Conservation (phyloP, 2,888 invertebrate genomes). For the Spicauda simplicius region DNA sequence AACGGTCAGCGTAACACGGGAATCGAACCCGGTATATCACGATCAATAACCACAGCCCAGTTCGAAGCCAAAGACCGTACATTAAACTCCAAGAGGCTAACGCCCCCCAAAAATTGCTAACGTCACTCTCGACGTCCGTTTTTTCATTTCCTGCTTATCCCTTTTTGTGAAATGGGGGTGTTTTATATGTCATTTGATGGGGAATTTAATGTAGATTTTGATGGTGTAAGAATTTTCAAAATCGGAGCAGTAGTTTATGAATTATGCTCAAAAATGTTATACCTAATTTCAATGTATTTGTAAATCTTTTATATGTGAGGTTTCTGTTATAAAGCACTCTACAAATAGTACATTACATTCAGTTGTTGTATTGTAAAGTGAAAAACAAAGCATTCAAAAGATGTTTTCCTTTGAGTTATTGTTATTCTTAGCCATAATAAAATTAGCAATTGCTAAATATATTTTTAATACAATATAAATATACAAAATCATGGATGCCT, state of each 20-base stretch:
- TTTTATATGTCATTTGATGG: conserved; percentile 25
- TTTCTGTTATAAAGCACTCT: no score
- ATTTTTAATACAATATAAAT: no score
- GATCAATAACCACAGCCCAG: conserved; percentile 12
- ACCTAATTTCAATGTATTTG: no score
- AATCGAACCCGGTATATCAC: conserved; percentile 13
- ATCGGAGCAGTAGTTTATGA: conserved; percentile 30
- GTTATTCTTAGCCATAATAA: no score
- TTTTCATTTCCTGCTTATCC: conserved; percentile 38
- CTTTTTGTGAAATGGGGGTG: conserved; percentile 9
- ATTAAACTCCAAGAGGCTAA: conserved; percentile 24
- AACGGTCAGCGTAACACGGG: not conserved
- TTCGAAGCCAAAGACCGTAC: conserved; percentile 8
- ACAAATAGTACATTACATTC: no score
- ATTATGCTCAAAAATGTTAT: conserved; percentile 2
- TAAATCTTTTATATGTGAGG: no score
- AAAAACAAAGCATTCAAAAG: no score
- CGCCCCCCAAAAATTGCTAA: conserved; percentile 9
- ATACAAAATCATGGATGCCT: no score
- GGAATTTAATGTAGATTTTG: conserved; percentile 24
- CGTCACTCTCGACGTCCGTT: conserved; percentile 12
- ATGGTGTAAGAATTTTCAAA: conserved; percentile 21
- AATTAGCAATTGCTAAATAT: no score
- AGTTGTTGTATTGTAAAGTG: no score
- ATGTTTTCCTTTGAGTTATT: no score